A percentile compares a stretch with the other conserved stretches of the same genome.
These are phyloP conservation scores for Tholera decimalis DNA, from an alignment of 2,888 invertebrate species.

Conservation along the genomic window DNA sequence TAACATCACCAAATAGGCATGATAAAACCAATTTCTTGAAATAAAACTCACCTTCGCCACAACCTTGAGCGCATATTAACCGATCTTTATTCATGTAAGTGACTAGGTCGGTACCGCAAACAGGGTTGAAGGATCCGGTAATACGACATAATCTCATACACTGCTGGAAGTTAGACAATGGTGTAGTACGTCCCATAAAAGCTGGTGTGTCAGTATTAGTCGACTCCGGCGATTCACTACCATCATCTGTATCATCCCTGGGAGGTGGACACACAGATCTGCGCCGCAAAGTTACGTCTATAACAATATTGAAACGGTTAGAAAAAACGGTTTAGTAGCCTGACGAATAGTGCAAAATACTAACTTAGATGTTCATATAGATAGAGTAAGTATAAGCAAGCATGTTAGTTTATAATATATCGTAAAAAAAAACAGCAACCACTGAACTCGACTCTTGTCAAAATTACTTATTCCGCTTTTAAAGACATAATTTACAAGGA, in stretches of 20 bases:
- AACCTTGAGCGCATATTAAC: constrained; percentile 80
- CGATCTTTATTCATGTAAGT: constrained; percentile 83
- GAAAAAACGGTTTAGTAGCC: background rate
- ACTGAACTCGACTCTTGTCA: background rate
- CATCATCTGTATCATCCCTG: background rate
- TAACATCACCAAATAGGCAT: too few species aligned
- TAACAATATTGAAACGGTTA: constrained; percentile 7
- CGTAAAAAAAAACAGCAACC: too few species aligned
- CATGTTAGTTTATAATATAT: too few species aligned
- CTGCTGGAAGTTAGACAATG: constrained; percentile 22
- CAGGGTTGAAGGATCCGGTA: constrained; percentile 82
- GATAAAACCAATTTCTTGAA: background rate
- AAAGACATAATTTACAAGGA: background rate
- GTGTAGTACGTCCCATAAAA: constrained; percentile 17
- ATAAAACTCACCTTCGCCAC: constrained; percentile 82
- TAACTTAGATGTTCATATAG: background rate
- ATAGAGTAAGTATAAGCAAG: too few species aligned
- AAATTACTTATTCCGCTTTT: background rate
- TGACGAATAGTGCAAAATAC: background rate
- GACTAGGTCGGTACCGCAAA: constrained; percentile 83
- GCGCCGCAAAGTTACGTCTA: constrained; percentile 41
- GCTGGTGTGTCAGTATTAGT: background rate
- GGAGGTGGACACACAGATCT: constrained; percentile 48
- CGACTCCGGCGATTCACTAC: background rate
- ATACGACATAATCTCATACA: constrained; percentile 74